A percentile compares a stretch with the other conserved stretches of the same genome.
phyloP scores from a whole-genome alignment of 2,113 vertebrate species.

The Edolisoma coerulescens region DNA sequence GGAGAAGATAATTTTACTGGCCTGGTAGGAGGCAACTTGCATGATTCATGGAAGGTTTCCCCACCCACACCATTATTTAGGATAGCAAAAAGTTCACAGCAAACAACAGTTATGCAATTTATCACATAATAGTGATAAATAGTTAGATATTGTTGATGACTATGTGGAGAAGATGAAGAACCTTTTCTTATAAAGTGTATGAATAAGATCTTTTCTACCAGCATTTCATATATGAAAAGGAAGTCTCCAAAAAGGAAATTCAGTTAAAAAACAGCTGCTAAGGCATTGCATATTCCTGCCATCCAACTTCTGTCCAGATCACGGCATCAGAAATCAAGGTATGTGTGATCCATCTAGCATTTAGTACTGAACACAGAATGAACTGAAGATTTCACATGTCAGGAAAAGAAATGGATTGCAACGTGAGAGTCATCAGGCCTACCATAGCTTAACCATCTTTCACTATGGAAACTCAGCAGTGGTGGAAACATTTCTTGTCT shows the following conservation, averaged over 20 bases:
- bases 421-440: neutral
- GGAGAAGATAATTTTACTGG: constrained; percentile 68
- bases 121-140: neutral
- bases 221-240: neutral
- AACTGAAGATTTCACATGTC: rapidly evolving
- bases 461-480: neutral
- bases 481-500: rapidly evolving
- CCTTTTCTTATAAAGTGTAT: rapidly evolving
- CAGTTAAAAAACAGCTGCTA: neutral
- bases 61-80: neutral
- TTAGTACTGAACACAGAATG: neutral
- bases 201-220: neutral
- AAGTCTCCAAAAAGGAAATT: neutral
- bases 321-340: rapidly evolving
- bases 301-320: neutral
- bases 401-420: neutral
- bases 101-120: neutral
- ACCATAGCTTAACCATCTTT: neutral
- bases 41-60: constrained; percentile 59
- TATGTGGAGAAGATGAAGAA: neutral
- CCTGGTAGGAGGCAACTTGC: constrained; percentile 59
- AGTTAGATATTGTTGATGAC: neutral
- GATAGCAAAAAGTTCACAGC: neutral
- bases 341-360: no score
- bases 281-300: rapidly evolving